phyloP scores from a whole-genome alignment of 2,888 invertebrate genomes.

The Dilophus febrilis region DNA sequence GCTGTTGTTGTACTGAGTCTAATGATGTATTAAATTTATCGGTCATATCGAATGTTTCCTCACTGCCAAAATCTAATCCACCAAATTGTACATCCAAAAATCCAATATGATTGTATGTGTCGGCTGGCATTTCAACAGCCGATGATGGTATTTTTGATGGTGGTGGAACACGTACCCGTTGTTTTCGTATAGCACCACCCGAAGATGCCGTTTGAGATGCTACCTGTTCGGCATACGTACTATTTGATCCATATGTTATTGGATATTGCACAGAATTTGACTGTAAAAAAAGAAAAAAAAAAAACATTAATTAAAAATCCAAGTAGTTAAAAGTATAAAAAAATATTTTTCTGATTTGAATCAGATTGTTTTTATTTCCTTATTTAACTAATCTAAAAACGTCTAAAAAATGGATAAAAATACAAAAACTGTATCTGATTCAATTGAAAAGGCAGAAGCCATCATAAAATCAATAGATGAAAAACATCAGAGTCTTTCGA shows the following conservation, averaged over 20 bases:
- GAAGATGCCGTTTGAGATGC: conserved; percentile 16
- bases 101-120: conserved; percentile 50
- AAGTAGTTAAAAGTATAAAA: background rate
- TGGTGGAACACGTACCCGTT: conserved; percentile 59
- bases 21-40: conserved; percentile 26
- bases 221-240: conserved; percentile 22
- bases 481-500: no score
- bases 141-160: conserved; percentile 85
- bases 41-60: conserved; percentile 27
- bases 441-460: no score
- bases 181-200: conserved; percentile 23
- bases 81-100: conserved; percentile 90
- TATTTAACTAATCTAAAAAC: no score
- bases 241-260: conserved; percentile 20
- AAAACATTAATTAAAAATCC: background rate
- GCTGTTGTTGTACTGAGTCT: conserved; percentile 22
- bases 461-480: no score
- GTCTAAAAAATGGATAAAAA: no score
- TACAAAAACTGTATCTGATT: no score
- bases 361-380: conserved; percentile 9
- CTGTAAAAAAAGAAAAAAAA: conserved; percentile 8
- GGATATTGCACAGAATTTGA: conserved; percentile 23
- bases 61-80: conserved; percentile 56
- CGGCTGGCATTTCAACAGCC: conserved; percentile 95
- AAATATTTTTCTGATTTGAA: conserved; percentile 9